Percentiles rank a stretch among this genome's conserved stretches.
Conservation (phyloP, 1,140 invertebrate genomes). For the Proctacanthus coquilletti region DNA sequence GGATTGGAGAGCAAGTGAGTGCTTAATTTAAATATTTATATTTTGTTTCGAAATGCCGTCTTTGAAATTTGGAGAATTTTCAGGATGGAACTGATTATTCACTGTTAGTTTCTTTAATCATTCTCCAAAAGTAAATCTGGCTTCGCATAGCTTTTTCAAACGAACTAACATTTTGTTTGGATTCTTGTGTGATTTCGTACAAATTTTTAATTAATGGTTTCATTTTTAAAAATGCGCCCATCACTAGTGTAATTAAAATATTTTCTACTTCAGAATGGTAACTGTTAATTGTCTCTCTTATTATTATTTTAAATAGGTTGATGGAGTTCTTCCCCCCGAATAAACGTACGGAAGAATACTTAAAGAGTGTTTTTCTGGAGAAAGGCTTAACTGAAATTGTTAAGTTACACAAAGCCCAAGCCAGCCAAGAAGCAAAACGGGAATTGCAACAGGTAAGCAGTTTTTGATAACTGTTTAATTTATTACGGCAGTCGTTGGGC, state of each 20-base stretch:
- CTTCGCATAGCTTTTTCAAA: slow-evolving; percentile 20
- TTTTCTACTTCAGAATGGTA: slow-evolving; percentile 1
- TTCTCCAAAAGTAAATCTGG: slow-evolving; percentile 18
- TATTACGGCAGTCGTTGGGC: too few species aligned
- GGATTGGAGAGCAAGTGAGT: slow-evolving; percentile 81
- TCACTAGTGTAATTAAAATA: too few species aligned
- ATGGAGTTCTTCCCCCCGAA: slow-evolving; percentile 88
- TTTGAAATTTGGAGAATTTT: slow-evolving; percentile 17
- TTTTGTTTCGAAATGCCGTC: too few species aligned
- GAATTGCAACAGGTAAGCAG: slow-evolving; percentile 46
- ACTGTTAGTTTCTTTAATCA: slow-evolving; percentile 26
- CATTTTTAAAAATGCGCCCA: too few species aligned
- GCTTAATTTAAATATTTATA: too few species aligned
- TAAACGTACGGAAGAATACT: slow-evolving; percentile 79
- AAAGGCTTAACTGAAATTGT: slow-evolving; percentile 76
- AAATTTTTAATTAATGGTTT: slow-evolving; percentile 3
- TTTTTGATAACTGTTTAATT: too few species aligned
- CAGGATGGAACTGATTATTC: slow-evolving; percentile 20
- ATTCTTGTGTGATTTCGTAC: slow-evolving; percentile 23
- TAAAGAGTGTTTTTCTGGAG: slow-evolving; percentile 68
- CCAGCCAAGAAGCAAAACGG: slow-evolving; percentile 70
- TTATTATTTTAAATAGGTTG: slow-evolving; percentile 38
- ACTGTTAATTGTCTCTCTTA: background rate
- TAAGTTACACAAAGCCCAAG: slow-evolving; percentile 78
- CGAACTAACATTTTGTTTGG: slow-evolving; percentile 20